A percentile compares a stretch with the other conserved stretches of the same genome.
phyloP scores from a whole-genome alignment of 2,888 invertebrate species.

The Melangyna quadrimaculata region DNA sequence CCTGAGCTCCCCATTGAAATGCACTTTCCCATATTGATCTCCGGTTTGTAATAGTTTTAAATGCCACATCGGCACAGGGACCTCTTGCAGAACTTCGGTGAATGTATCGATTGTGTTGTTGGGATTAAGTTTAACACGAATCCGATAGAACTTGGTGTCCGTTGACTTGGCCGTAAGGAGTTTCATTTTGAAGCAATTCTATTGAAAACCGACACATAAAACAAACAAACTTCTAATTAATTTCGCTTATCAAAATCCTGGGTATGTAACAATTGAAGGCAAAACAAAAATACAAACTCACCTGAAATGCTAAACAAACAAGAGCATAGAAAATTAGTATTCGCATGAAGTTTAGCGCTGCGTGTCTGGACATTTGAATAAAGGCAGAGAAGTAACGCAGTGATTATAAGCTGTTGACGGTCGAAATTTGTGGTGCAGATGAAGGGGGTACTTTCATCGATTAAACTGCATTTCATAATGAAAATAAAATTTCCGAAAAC shows the following conservation, averaged over 20 bases:
- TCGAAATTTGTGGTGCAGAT: neutral
- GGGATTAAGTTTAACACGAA: constrained; percentile 69
- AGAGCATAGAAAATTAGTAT: neutral
- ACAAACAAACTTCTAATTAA: neutral
- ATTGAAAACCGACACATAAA: neutral
- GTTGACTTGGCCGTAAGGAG: constrained; percentile 63
- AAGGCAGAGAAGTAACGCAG: neutral
- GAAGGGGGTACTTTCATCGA: neutral
- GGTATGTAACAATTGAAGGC: neutral
- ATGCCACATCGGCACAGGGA: constrained; percentile 74
- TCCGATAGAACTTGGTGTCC: constrained; percentile 74
- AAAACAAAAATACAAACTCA: neutral
- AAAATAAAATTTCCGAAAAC: neutral
- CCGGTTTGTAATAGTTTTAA: constrained; percentile 73
- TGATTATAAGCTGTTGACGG: neutral
- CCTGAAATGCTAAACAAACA: constrained; percentile 5
- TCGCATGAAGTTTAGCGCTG: neutral
- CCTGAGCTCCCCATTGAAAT: constrained; percentile 75
- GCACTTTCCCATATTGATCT: constrained; percentile 51
- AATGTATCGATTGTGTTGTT: constrained; percentile 76
- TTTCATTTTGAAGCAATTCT: constrained; percentile 76
- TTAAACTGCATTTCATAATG: neutral
- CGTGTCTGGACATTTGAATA: neutral
- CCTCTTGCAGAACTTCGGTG: constrained; percentile 69
- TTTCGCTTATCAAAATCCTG: neutral